Conservation (phyloP, 2,113 vertebrate genomes). For the Buteo buteo region DNA sequence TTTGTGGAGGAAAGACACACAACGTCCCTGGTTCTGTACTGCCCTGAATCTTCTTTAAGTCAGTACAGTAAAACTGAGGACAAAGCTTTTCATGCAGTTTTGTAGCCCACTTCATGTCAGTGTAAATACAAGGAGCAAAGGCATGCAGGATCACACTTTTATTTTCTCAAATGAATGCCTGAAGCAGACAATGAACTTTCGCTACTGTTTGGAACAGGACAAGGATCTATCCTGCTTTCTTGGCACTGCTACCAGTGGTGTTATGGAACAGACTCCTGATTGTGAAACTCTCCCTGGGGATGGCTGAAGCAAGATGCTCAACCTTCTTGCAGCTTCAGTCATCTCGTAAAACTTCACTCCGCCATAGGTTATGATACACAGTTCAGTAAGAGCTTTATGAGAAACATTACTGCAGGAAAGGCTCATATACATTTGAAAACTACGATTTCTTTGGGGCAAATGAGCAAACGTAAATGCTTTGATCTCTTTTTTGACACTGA, state of each 20-base stretch:
- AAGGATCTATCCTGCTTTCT: not conserved
- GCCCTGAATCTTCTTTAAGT: not conserved
- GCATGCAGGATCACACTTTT: not conserved
- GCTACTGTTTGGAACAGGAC: not conserved
- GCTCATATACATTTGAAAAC: not conserved
- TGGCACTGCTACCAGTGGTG: not conserved
- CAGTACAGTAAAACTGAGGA: not conserved
- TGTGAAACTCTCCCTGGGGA: not conserved
- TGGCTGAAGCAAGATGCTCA: not conserved
- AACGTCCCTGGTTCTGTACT: not conserved
- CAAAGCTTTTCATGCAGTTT: not conserved
- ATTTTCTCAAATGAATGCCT: not conserved
- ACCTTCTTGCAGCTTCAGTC: not conserved
- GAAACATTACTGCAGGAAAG: not conserved
- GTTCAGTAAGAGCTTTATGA: not conserved
- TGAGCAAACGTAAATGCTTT: not conserved
- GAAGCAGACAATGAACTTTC: not conserved
- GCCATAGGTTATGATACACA: not conserved
- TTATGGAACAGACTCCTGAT: not conserved
- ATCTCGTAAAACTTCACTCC: not conserved
- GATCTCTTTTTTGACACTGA: not conserved
- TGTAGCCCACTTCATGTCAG: not conserved
- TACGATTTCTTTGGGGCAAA: not conserved
- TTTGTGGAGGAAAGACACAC: not conserved
- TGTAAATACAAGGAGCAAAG: not conserved